Base-by-base conservation (phyloP, 2,113 vertebrate species). In the Lophochroa leadbeateri region DNA sequence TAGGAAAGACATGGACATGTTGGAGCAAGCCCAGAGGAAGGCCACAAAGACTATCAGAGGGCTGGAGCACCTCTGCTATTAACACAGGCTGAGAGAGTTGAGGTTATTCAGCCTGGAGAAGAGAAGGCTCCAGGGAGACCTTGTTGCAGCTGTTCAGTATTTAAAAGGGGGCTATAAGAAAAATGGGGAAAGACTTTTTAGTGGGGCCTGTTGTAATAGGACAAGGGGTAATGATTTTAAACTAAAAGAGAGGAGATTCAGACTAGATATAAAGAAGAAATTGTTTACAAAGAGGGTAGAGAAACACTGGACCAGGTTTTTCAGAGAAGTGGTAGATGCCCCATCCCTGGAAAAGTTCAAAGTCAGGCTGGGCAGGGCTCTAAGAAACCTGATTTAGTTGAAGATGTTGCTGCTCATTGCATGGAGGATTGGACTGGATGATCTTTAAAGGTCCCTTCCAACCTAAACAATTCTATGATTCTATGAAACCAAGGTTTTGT, bases 1-100 rank as follows among this genome's bases (percentile, higher is more conserved):
- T 15, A n/a, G 0, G 3, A 69, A 39, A 41, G 19, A 31, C 4
- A 17, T 23, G 17, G 8, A 41, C 35, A 23, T 82, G 29, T 29
- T 50, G 21, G 31, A 14, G 8, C 2, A 15, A 31, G 27, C 69
- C 0, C 0, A 75, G 49, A 81, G 18, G 17, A 67, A 8, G 6
- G 25, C 11, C 25, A 65, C 39, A 47, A 21, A 76, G 35, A 37
- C 13, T 1, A 37, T 60, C 31, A 67, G 58, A 39, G 39, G 17
- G 7, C 15, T 43, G 27, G 13, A 67, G 27, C 27, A n/a, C 7
- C 29, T 60, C 39, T 72, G 31, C 11, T 47, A 1, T 28, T 50
- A 81, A 25, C 21, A 58, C 5, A 65, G 25, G 13, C 39, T 86
- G 27, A 82, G 9, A 65, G 18, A 49, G 9, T 2, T n/a, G 27